A percentile compares a stretch with the other conserved stretches of the same genome.
Evolutionary conservation across 2,113 vertebrate genomes (phyloP).

Genomic region (Mormyrus iriodes): DNA sequence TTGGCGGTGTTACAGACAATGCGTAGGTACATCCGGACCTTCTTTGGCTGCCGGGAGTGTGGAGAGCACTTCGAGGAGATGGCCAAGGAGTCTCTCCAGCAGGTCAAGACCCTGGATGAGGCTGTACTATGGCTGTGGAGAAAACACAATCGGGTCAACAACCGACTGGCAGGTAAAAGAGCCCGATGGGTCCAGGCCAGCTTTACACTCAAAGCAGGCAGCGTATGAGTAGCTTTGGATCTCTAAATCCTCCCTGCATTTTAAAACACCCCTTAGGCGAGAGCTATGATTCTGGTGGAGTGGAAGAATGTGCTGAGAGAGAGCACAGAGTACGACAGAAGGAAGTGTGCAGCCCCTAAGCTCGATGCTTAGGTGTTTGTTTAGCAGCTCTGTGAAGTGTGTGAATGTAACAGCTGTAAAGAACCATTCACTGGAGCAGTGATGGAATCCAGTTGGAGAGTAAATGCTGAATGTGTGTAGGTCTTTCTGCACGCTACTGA

Average conservation of each 20-base stretch:
- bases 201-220: not conserved
- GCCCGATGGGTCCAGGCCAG: not conserved
- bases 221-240: not conserved
- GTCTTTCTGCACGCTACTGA: not conserved
- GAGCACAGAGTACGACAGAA: not conserved
- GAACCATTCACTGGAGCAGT: not conserved
- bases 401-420: not conserved
- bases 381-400: not conserved
- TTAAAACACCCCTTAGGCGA: not conserved
- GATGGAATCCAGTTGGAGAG: not conserved
- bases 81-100: slow-evolving; percentile 62
- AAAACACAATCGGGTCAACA: slow-evolving; percentile 85
- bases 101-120: slow-evolving; percentile 56
- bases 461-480: not conserved
- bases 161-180: slow-evolving; percentile 67
- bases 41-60: slow-evolving; percentile 84
- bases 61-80: slow-evolving; percentile 80
- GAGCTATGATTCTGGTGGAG: not conserved
- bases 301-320: not conserved
- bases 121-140: slow-evolving; percentile 88
- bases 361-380: not conserved
- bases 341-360: not conserved
- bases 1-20: slow-evolving; percentile 73
- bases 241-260: not conserved
- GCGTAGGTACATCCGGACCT: slow-evolving; percentile 71